Percentiles rank a stretch among this genome's conserved stretches.
These are phyloP conservation scores for Ectobius pallidus DNA, from an alignment of 2,888 invertebrate genomes.

Conservation along the genomic window DNA sequence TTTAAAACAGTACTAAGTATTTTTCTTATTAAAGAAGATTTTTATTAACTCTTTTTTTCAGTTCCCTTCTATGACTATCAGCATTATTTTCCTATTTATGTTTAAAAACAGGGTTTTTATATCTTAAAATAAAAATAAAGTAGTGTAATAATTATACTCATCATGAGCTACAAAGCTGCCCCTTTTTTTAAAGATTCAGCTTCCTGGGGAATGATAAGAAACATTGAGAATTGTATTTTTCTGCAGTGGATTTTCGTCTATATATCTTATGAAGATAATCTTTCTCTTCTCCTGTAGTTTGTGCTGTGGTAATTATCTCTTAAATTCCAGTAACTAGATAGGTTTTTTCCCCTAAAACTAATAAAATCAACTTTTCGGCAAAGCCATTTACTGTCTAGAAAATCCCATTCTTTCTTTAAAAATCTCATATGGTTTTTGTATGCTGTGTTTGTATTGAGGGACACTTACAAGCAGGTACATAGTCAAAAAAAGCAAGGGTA, in stretches of 20 bases:
- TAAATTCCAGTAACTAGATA: no score
- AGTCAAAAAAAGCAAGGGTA: no score
- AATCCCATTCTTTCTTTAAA: no score
- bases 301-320: no score
- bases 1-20: slow-evolving; percentile 27
- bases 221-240: background rate
- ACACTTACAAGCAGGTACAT: no score
- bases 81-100: slow-evolving; percentile 24
- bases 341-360: no score
- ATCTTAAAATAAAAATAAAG: background rate
- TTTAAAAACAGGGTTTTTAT: slow-evolving; percentile 33
- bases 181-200: background rate
- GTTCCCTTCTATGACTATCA: background rate
- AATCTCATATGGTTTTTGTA: no score
- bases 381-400: no score
- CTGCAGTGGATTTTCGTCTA: background rate
- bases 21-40: slow-evolving; percentile 33
- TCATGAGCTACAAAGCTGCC: background rate
- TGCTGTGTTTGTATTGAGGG: no score
- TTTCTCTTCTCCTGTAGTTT: no score
- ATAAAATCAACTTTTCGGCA: no score
- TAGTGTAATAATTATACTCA: background rate
- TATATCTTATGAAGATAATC: no score
- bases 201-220: background rate
- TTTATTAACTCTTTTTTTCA: slow-evolving; percentile 15